Base-by-base conservation (phyloP, 2,888 invertebrate species). In the Agonopterix arenella region DNA sequence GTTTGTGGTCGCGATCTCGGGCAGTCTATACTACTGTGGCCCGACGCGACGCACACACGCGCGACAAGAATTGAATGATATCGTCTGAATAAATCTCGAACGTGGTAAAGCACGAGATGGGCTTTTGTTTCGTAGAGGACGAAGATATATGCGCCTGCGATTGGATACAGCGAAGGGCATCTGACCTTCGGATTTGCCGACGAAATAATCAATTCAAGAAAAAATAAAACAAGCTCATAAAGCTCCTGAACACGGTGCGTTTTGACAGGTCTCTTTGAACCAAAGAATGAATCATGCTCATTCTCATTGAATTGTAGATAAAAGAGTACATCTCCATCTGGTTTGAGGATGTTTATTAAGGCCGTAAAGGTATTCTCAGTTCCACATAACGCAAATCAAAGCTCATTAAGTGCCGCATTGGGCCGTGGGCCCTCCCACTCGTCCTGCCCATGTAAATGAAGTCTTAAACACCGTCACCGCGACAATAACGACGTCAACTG, bases 21-120 rank as follows among this genome's bases (percentile, higher is more conserved):
- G 28, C 28, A 28, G 28, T 28, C 28, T 11, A 43, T 4, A n/a
- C 10, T 40, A n/a, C 40, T 9, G 40, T 40, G 40, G n/a, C 10
- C 10, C 40, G n/a, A 43, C 64, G 61, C 69, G 40, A 43, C 64
- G 61, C 69, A 56, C 61, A 65, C 68, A 62, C 65, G 62, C 58
- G 57, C 64, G 57, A 60, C 57, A 57, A 53, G 55, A 59, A 57
- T 63, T 73, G 71, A 72, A 73, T 73, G 73, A 70, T 80, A 81
- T 80, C 80, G 70, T 59, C 62, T 59, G 68, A 60, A 76, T 76
- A 74, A 75, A 84, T 84, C 81, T 80, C 68, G 63, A 59, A 53
- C 66, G 68, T 68, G 72, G 79, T 83, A 80, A 72, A 67, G 75
- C 81, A 81, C 82, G 63, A 65, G 71, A 70, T 66, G 64, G 62